Evolutionary conservation across 2,113 vertebrate genomes (phyloP), one percentile per base, ranked within the genome.

Genomic region (Antidorcas marsupialis): DNA sequence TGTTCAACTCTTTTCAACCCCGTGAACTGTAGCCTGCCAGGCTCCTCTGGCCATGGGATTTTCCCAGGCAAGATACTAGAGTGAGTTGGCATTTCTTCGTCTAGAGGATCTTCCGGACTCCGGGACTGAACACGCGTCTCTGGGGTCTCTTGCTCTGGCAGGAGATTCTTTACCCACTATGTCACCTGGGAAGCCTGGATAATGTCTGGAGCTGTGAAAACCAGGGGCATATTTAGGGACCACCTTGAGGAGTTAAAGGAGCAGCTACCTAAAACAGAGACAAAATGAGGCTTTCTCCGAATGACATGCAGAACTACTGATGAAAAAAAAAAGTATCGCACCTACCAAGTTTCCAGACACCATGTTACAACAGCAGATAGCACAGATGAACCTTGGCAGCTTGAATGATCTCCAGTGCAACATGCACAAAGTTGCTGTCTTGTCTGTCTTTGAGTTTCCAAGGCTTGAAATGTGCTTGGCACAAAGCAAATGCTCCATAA

Each of bases 51-150:
- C 36, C 23, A 43, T 76, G 71, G 23, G 71, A 14, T 76, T 76
- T 39, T 43, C 21, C 23, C 36, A 76, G 71, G 71, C 71, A 76
- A 43, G 71, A 27, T 14, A 76, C 39, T 43, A 43, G 71, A 76
- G 71, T 43, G 36, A 43, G 21, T 7, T 76, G 71, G 21, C 23
- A 43, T 43, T 76, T 76, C 12, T 25, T 76, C 23, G 6, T 76
- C 39, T 43, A 76, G 36, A 43, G 36, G 39, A 14, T 76, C 71
- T 76, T 43, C 36, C 10, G 1, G 36, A 27, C 71, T 25, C 71
- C 43, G 23, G 36, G 36, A 27, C 23, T 76, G 71, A 27, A 76
- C 36, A 39, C 0, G 10, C 1, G 0, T 76, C 36, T 43, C 71
- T 43, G 12, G 71, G 71, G 23, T 43, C 39, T 76, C 71, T 39